Conservation (phyloP, 1,140 invertebrate species). For the Trichonephila clavata region DNA sequence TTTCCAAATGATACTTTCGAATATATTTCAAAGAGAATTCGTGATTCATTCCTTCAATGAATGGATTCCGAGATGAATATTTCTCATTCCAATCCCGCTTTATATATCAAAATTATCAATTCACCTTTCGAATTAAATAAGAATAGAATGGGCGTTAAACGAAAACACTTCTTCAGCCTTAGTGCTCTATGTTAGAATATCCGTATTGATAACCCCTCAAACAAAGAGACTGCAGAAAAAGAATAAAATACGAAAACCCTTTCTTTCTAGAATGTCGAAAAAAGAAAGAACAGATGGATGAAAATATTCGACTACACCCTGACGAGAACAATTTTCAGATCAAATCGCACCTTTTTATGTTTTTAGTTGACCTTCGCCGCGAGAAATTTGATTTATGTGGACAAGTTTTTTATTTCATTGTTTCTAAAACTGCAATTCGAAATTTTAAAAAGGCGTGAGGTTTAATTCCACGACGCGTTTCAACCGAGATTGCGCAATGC, state of each 20-base stretch:
- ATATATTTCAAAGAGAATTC: too few species aligned
- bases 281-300: background rate
- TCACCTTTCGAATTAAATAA: background rate
- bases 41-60: too few species aligned
- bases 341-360: background rate
- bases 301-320: constrained; percentile 10
- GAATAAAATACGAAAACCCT: background rate
- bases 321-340: background rate
- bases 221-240: background rate
- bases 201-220: background rate
- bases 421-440: background rate
- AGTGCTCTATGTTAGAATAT: background rate
- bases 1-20: too few species aligned
- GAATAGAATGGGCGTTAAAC: background rate
- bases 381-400: constrained; percentile 24
- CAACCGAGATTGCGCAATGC: background rate
- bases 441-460: constrained; percentile 10
- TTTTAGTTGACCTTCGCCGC: background rate
- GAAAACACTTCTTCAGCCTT: background rate
- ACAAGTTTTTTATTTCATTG: background rate
- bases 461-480: background rate
- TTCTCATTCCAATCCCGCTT: background rate
- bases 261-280: background rate
- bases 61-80: too few species aligned
- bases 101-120: background rate